These are phyloP conservation scores for Cybosia mesomella DNA, from an alignment of 2,888 invertebrate species.

Conservation along the genomic window DNA sequence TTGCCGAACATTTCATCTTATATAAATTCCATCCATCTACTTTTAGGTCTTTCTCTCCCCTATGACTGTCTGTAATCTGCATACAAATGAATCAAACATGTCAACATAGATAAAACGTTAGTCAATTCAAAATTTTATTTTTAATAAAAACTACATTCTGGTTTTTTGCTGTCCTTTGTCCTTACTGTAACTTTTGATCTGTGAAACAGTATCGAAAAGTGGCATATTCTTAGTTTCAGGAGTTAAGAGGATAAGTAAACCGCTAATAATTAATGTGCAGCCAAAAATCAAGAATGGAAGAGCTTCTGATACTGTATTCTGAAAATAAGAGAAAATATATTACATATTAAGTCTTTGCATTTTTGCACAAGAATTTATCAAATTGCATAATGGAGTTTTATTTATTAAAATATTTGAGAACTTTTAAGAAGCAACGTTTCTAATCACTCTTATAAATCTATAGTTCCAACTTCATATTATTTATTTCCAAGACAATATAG, in stretches of 20 bases:
- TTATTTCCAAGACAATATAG: not conserved
- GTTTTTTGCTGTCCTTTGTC: not conserved
- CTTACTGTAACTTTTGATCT: not conserved
- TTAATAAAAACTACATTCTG: not conserved
- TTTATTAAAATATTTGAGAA: too few relatives aligned
- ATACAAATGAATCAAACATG: too few relatives aligned
- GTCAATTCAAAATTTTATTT: not conserved
- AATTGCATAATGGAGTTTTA: too few relatives aligned
- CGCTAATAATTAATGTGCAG: not conserved
- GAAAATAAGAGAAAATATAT: not conserved
- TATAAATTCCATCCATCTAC: too few relatives aligned
- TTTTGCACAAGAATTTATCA: too few relatives aligned
- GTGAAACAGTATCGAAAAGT: not conserved
- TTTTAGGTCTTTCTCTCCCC: too few relatives aligned
- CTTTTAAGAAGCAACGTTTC: too few relatives aligned
- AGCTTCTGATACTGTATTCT: conserved; percentile 3
- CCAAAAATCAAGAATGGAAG: conserved; percentile 7
- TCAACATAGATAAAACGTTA: not conserved
- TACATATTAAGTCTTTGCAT: not conserved
- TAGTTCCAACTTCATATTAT: not conserved
- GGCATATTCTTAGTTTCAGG: conserved; percentile 13
- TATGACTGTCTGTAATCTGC: too few relatives aligned
- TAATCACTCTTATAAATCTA: too few relatives aligned
- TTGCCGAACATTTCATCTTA: too few relatives aligned
- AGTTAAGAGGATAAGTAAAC: not conserved